Conservation (phyloP, 1,140 invertebrate species). For the Atta texana region DNA sequence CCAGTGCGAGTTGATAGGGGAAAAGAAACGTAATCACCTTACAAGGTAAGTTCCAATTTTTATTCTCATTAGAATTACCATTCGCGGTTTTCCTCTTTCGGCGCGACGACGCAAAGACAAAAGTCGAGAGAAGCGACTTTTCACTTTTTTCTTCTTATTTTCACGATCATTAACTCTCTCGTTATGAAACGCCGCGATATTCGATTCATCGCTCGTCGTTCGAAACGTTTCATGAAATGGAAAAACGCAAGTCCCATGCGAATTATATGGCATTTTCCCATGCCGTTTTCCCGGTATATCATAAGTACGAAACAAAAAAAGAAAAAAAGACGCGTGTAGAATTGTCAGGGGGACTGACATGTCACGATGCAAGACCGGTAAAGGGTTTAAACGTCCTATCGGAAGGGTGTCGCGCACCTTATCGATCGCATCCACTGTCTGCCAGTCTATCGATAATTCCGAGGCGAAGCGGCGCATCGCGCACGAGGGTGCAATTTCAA, state of each 20-base stretch:
- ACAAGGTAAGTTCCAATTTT: too few relatives aligned
- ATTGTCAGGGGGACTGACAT: background rate
- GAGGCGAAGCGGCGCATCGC: constrained; percentile 43
- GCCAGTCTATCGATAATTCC: constrained; percentile 52
- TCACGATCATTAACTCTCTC: constrained; percentile 4
- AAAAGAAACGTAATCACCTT: too few relatives aligned
- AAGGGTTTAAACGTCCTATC: constrained; percentile 53
- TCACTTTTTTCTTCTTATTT: background rate
- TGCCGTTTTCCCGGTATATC: background rate
- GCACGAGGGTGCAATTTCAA: constrained; percentile 57
- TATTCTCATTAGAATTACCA: too few relatives aligned
- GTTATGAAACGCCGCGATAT: background rate
- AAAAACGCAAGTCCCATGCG: background rate
- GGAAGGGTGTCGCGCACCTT: constrained; percentile 48
- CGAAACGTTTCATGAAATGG: background rate
- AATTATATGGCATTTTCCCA: background rate
- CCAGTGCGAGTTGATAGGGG: too few relatives aligned
- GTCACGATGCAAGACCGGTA: constrained; percentile 11
- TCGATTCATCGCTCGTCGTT: background rate
- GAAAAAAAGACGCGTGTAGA: background rate
- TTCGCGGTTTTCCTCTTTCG: background rate
- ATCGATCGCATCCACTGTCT: constrained; percentile 48
- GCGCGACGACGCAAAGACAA: background rate
- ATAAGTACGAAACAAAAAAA: background rate
- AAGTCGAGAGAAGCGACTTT: background rate